phyloP scores from a whole-genome alignment of 2,797 vertebrate genomes.

The Rhadinocentrus ornatus region DNA sequence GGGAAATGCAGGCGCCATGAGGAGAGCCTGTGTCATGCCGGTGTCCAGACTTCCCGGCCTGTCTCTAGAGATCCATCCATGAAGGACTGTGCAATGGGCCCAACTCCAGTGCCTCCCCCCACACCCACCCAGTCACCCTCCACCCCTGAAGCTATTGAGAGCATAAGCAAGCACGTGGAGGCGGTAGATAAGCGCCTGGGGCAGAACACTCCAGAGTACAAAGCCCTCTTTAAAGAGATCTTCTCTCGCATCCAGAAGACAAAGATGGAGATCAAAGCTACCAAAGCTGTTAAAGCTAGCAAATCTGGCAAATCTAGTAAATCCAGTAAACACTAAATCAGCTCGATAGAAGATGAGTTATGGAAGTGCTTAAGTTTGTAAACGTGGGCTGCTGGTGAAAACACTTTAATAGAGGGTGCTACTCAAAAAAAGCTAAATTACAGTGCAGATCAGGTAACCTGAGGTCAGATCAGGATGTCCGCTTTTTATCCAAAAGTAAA shows the following conservation, averaged over 20 bases:
- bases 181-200: conserved; percentile 94
- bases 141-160: conserved; percentile 86
- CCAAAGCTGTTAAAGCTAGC: conserved; percentile 80
- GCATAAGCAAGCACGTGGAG: conserved; percentile 92
- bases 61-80: conserved; percentile 97
- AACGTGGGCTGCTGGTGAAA: not conserved
- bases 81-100: conserved; percentile 88
- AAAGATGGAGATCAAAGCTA: conserved; percentile 94
- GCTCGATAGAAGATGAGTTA: not conserved
- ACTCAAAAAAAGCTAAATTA: not conserved
- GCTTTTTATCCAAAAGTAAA: conserved; percentile 27
- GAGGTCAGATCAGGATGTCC: conserved; percentile 22
- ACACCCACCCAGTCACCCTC: conserved; percentile 85
- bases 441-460: conserved; percentile 8
- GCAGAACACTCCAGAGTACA: conserved; percentile 97
- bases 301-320: conserved; percentile 77
- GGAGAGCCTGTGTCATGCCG: conserved; percentile 90
- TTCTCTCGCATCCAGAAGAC: conserved; percentile 99
- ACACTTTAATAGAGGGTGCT: conserved; percentile 25
- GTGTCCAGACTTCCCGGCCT: conserved; percentile 94
- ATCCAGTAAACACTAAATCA: conserved; percentile 71
- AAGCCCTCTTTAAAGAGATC: conserved; percentile 98
- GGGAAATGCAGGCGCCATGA: conserved; percentile 94
- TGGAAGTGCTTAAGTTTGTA: conserved; percentile 25
- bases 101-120: conserved; percentile 71